Percentiles rank a stretch among this genome's conserved stretches.
phyloP scores from a whole-genome alignment of 2,888 invertebrate species.

The Drosophila mimetica region DNA sequence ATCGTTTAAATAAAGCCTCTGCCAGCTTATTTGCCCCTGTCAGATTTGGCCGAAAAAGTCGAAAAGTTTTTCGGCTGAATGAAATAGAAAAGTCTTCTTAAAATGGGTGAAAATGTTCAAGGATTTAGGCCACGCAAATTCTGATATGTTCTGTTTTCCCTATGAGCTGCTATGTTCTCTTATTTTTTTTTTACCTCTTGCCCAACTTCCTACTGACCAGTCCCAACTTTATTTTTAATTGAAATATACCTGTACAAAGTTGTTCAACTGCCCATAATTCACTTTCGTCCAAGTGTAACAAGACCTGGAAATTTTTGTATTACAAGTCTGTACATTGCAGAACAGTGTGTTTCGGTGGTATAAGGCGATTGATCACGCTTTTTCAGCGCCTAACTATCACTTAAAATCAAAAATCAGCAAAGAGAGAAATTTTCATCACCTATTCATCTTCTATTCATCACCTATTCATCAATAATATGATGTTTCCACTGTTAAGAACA shows the following conservation, averaged over 20 bases:
- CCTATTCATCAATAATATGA: too few relatives aligned
- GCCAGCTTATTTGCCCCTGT: slow-evolving; percentile 36
- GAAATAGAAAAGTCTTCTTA: neutral
- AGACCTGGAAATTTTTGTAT: slow-evolving; percentile 12
- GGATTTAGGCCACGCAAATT: slow-evolving; percentile 3
- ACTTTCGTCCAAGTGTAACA: slow-evolving; percentile 41
- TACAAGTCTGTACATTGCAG: neutral
- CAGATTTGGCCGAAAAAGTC: slow-evolving; percentile 32
- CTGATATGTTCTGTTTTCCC: neutral
- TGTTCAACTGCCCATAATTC: slow-evolving; percentile 67
- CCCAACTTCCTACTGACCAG: neutral
- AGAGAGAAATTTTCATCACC: too few relatives aligned
- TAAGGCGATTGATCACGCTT: neutral
- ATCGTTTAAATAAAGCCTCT: slow-evolving; percentile 47
- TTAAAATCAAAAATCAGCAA: too few relatives aligned
- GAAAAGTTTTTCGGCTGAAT: slow-evolving; percentile 16
- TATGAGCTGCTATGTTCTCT: neutral
- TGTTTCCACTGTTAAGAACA: too few relatives aligned
- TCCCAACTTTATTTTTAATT: slow-evolving; percentile 30
- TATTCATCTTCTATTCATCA: too few relatives aligned
- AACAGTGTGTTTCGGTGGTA: slow-evolving; percentile 3
- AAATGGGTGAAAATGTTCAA: neutral
- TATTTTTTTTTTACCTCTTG: neutral
- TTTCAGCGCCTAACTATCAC: too few relatives aligned
- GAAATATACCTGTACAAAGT: slow-evolving; percentile 47